Base-by-base conservation (phyloP, 1,140 invertebrate genomes). In the Philopotamus ludificatus region DNA sequence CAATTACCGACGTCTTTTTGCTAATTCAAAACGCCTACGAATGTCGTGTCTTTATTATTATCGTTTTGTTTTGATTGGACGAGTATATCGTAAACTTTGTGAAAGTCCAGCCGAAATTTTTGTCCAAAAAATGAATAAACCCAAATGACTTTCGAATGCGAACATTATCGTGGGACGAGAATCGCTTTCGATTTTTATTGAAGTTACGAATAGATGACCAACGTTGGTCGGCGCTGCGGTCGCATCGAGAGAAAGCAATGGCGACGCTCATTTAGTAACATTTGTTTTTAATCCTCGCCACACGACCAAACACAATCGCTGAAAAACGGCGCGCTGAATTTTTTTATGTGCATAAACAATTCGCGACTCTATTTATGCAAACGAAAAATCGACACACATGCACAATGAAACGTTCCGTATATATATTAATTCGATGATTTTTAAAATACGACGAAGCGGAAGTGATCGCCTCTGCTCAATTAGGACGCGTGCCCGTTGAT, bases 111-210 rank as follows among this genome's bases (percentile, higher is more conserved):
- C n/a, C 57, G 57, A 47, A 60, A 60, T 47, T 20, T n/a, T 57
- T 21, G 53, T 42, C 25, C 28, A 57, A 57, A n/a, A 57, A 57
- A 15, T 28, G 23, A 41, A 39, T 26, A 57, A 57, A 57, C 34
- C 39, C 9, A 42, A 42, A 60, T 47, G 44, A 60, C 57, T 60
- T 60, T 60, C 57, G 42, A 60, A 60, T 42, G 25, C 54, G 51
- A 57, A 15, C 20, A 20, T 28, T 26, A 15, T 25, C 51, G 12
- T 12, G 26, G 16, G 51, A 41, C 57, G 57, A 60, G 57, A 23
- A 47, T 60, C 57, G 47, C 57, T 60, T 60, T 60, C 57, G 42
- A 42, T 60, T 60, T 60, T 60, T 60, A 60, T 49, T 10, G 34
- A 58, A 58, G 55, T 58, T 44, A 41, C 23, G 26, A 60, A 60